Percentiles rank a stretch among this genome's conserved stretches.
phyloP scores from a whole-genome alignment of 92 coral and sea anemone genomes.

The Palythoa grandiflora region DNA sequence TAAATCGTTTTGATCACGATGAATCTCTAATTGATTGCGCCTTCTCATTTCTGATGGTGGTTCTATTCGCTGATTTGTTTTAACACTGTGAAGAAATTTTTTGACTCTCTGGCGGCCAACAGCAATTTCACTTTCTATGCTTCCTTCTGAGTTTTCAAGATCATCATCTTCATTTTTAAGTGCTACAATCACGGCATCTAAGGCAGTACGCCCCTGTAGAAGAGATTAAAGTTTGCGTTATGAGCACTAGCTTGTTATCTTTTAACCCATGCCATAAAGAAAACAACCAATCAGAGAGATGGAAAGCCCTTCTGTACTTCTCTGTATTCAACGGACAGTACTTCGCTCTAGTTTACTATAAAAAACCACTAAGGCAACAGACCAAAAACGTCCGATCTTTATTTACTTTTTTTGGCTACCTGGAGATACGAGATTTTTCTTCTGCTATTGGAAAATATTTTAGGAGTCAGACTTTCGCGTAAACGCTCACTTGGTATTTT shows the following conservation, averaged over 20 bases:
- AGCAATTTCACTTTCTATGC: constrained; percentile 59
- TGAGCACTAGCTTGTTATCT: not conserved
- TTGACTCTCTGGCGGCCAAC: constrained; percentile 76
- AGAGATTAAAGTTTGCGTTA: not conserved
- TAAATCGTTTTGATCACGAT: constrained; percentile 4
- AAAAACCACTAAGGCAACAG: not conserved
- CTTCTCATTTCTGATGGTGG: constrained; percentile 62
- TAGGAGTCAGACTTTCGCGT: too few species aligned
- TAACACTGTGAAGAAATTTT: constrained; percentile 61
- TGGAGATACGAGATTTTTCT: too few species aligned
- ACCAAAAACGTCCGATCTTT: too few species aligned
- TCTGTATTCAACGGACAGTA: not conserved
- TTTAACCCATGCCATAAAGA: not conserved
- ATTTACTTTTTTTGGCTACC: too few species aligned
- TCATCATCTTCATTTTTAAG: constrained; percentile 66
- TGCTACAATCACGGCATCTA: constrained; percentile 74
- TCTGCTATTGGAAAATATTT: too few species aligned
- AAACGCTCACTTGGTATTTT: too few species aligned
- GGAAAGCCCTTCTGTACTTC: too few species aligned
- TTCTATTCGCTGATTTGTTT: constrained; percentile 4
- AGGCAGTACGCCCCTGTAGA: constrained; percentile 81
- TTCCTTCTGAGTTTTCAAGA: constrained; percentile 41
- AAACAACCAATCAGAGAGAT: not conserved
- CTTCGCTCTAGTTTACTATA: not conserved
- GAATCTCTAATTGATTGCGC: constrained; percentile 61